These are phyloP conservation scores for Pseudonaja textilis DNA, from an alignment of 2,113 vertebrate genomes.

Conservation along the genomic window DNA sequence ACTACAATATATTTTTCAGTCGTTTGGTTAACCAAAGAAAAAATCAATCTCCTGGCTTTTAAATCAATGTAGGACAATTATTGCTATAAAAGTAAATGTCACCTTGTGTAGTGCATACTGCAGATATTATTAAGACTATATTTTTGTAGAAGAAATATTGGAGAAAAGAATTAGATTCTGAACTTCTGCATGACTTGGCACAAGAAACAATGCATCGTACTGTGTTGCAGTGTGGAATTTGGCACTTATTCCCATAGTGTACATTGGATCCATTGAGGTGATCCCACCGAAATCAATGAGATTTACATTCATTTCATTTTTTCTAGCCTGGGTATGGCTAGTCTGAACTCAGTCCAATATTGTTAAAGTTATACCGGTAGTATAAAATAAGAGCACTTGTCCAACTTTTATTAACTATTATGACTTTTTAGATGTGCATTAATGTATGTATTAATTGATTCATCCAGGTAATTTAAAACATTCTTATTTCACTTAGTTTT, in stretches of 20 bases:
- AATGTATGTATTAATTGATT: neutral
- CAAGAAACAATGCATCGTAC: neutral
- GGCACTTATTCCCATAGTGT: neutral
- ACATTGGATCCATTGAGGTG: neutral
- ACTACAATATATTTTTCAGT: neutral
- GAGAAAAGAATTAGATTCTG: neutral
- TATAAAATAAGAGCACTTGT: neutral
- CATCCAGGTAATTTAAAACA: neutral
- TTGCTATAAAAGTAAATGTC: neutral
- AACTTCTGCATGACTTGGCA: neutral
- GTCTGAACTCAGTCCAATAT: neutral
- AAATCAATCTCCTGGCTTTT: neutral
- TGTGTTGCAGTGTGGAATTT: neutral
- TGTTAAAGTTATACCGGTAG: neutral
- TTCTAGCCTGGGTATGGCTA: neutral
- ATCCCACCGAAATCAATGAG: neutral
- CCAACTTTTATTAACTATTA: neutral
- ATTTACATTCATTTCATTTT: neutral
- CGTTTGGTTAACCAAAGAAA: neutral
- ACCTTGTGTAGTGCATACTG: neutral
- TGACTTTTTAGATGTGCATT: neutral
- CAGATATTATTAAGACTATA: neutral
- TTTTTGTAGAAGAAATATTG: neutral
- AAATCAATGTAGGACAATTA: neutral
- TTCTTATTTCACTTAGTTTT: neutral